A percentile compares a stretch with the other conserved stretches of the same genome.
phyloP scores from a whole-genome alignment of 37 sponge, comb jelly and placozoan species.

The Crambe crambe region DNA sequence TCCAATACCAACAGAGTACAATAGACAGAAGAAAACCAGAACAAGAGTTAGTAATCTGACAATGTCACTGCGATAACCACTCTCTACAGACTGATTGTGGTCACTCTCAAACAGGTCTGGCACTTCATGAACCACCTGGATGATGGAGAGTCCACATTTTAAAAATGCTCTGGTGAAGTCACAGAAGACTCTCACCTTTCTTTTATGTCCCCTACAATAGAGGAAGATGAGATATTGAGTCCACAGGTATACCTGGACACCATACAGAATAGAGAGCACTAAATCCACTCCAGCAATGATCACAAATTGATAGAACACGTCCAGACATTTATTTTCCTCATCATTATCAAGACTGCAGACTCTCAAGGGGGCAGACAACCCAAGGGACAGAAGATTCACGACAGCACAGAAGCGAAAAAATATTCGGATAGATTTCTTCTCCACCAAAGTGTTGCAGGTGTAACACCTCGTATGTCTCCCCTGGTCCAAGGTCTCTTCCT shows the following conservation, averaged over 20 bases:
- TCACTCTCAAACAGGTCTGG: not conserved
- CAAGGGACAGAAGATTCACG: constrained; percentile 40
- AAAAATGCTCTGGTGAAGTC: too few species aligned
- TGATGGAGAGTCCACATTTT: too few species aligned
- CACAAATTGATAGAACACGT: constrained; percentile 14
- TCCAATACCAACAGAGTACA: constrained; percentile 66
- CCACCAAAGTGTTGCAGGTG: constrained; percentile 30
- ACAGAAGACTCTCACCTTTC: not conserved
- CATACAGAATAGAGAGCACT: constrained; percentile 34
- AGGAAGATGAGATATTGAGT: constrained; percentile 20
- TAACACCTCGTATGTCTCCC: not conserved
- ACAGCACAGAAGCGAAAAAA: constrained; percentile 43
- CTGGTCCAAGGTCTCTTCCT: not conserved
- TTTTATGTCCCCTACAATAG: not conserved
- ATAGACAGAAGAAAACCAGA: constrained; percentile 40
- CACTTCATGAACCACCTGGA: too few species aligned
- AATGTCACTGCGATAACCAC: not conserved
- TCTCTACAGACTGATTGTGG: not conserved
- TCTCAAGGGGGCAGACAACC: constrained; percentile 29
- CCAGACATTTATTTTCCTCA: not conserved
- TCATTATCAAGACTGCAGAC: not conserved
- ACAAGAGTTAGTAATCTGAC: constrained; percentile 5
- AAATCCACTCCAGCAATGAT: constrained; percentile 40
- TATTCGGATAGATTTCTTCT: not conserved
- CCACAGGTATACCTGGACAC: constrained; percentile 18